Evolutionary conservation across 2,888 invertebrate species (phyloP).

Genomic region (Eustalomyia histrio): DNA sequence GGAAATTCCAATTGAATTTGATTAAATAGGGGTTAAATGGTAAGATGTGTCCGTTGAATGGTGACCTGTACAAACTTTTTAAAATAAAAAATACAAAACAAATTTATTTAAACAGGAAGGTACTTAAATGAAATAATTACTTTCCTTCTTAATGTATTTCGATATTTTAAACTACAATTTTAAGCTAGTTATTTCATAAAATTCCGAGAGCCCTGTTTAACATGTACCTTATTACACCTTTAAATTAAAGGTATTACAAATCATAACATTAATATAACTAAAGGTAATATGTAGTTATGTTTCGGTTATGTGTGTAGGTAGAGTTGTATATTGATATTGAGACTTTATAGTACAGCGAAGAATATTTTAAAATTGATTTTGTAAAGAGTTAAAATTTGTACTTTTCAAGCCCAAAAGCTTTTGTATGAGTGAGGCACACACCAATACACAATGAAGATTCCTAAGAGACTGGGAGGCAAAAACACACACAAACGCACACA

Average conservation of each 20-base stretch:
- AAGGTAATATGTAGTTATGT: neutral
- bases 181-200: too few relatives aligned
- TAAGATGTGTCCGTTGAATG: too few relatives aligned
- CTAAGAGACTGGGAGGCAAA: constrained; percentile 71
- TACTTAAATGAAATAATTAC: too few relatives aligned
- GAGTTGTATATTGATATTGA: neutral
- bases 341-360: constrained; percentile 27
- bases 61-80: too few relatives aligned
- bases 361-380: constrained; percentile 63
- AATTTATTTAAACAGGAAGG: too few relatives aligned
- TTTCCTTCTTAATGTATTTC: too few relatives aligned
- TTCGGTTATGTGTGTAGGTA: neutral
- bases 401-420: constrained; percentile 64
- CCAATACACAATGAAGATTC: constrained; percentile 59
- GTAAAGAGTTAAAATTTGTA: constrained; percentile 63
- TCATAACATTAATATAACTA: neutral
- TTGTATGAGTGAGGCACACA: constrained; percentile 53
- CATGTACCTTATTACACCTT: neutral
- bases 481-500: constrained; percentile 63
- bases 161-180: too few relatives aligned
- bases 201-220: too few relatives aligned
- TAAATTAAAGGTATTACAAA: neutral
- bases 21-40: too few relatives aligned
- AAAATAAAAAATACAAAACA: too few relatives aligned
- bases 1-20: too few relatives aligned